Base-by-base conservation (phyloP, 2,888 invertebrate species). In the Platycheirus albimanus region DNA sequence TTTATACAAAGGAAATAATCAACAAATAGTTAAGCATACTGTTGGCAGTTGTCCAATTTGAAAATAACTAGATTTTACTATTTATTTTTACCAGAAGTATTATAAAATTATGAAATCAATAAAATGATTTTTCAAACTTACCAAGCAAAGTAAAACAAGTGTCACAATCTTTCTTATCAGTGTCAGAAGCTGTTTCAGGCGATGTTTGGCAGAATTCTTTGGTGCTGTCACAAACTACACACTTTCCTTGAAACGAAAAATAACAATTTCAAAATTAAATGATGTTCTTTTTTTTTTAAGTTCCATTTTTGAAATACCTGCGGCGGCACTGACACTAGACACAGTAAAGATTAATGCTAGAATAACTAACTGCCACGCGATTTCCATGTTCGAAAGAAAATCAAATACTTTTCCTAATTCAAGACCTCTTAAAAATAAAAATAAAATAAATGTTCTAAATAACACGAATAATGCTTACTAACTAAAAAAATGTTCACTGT, bases 401-500 rank as follows among this genome's bases (percentile, higher is more conserved):
- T 41, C n/a, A n/a, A n/a, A n/a, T n/a, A n/a, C n/a, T n/a, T n/a
- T n/a, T n/a, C n/a, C n/a, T n/a, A n/a, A n/a, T n/a, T n/a, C n/a
- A n/a, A n/a, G n/a, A n/a, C n/a, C n/a, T n/a, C n/a, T n/a, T n/a
- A 36, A 13, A 19, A 8, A 17, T 36, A 8, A 3, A 17, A 33
- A 2, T 54, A n/a, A 36, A 38, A 45, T 19, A 11, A 6, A 20
- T 28, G 49, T 75, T 20, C 8, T 15, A 10, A 11, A 38, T 58
- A 43, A 10, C 45, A 24, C 33, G 41, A 41, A 47, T 76, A 41
- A 45, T 10, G 19, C 1, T 43, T 43, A 24, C 64, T 61, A 19
- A 80, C 70, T 81, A 17, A 66, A 76, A 52, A 8, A 1, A 33
- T n/a, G n/a, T n/a, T n/a, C n/a, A n/a, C n/a, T n/a, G n/a, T n/a